Evolutionary conservation across 2,888 invertebrate species (phyloP), one percentile per base, ranked within the genome.

Genomic region (Amphimallon solstitiale): DNA sequence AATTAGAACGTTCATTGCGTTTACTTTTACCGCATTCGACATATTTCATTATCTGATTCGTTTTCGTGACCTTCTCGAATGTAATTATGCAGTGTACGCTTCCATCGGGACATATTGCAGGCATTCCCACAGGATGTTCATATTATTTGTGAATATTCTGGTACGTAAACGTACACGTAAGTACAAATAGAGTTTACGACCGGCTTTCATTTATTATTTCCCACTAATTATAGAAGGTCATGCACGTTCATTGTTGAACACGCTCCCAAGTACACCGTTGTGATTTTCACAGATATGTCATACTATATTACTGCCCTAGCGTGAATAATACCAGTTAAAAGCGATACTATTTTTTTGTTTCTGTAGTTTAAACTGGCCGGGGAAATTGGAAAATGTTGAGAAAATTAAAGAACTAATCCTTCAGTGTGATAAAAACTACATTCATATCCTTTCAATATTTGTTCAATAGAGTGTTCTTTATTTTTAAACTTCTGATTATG

Each of bases 61-160:
- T 43, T 43, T 56, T 56, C 43, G 56, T 56, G 56, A 56, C 56
- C 56, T 56, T 56, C 56, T 56, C 43, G 43, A 56, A n/a, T 19
- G 38, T 34, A 43, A 56, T 56, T 56, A 56, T 56, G 56, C 56
- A 43, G 56, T n/a, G n/a, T 23, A 12, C 23, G 43, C 43, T 43
- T 43, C 40, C 15, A 29, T 14, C 29, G 19, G 43, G 43, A 56
- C 56, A 40, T 56, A 56, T 43, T 56, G 56, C 56, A 23, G 23
- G 23, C 56, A 43, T 43, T 56, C 56, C 56, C 56, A 56, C 56
- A 56, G 56, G 56, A 56, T 56, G 56, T 40, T 56, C 56, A 43
- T 56, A 56, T 23, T 29, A 29, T 56, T 56, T 56, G 56, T 43
- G 40, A 23, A 23, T 56, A 56, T 43, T 40, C 56, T 19, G 19